Evolutionary conservation across 2,888 invertebrate genomes (phyloP), one percentile per base, ranked within the genome.

Genomic region (Hirtodrosophila confusa): DNA sequence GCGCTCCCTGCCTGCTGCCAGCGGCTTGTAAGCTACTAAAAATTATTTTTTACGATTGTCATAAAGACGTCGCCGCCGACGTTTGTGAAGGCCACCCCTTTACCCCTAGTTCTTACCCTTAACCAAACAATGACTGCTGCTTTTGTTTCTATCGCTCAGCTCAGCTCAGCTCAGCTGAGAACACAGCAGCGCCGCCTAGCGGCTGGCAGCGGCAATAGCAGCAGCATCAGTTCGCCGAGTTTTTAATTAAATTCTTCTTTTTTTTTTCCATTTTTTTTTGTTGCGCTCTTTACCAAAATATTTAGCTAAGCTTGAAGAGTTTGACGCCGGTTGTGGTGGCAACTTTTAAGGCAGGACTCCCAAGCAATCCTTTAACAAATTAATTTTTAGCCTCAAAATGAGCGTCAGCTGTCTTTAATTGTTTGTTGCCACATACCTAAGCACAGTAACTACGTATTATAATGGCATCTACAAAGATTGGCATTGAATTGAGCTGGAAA

Each of bases 31-130:
- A 82, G 80, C 86, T 86, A 83, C 86, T 82, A 82, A 82, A 80
- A 86, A 82, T 82, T 83, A 83, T 83, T 80, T 83, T 86, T 83
- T 86, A 86, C 84, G 86, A 84, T 84, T 84, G 84, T 80, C 86
- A 83, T 86, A 84, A 83, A 83, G 86, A 76, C 84, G 84, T 78
- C 77, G 77, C 55, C 69, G 50, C 55, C 54, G 57, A 47, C 75
- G 57, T 58, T 74, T 69, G 48, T 40, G 23, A 64, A 43, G 49
- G 23, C 36, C 40, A 45, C 40, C 17, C 31, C 45, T 49, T 40
- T 3, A 10, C 10, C n/a, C 12, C 3, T 27, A 2, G 12, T 10
- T n/a, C 7, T 3, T 7, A 23, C 23, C 53, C 35, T 24, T 47
- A 24, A 43, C 44, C 68, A 51, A 78, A 80, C 78, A 80, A 77